Evolutionary conservation across 2,113 vertebrate species (phyloP), one percentile per base, ranked within the genome.

Genomic region (Gobiocypris rarus): DNA sequence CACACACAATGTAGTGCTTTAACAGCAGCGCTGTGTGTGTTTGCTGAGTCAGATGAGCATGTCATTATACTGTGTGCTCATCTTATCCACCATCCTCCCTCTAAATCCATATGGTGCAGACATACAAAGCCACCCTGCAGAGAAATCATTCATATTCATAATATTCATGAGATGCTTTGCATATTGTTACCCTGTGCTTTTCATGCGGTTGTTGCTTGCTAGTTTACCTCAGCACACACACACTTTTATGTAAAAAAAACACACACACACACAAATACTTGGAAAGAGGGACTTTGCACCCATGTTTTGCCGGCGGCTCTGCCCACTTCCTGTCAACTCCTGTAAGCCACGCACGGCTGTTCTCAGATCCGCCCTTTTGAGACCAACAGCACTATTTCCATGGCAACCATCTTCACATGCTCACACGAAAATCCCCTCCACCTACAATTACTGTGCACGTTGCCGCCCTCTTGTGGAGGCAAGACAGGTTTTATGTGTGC

Each of bases 321-420:
- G 1, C 41, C 61, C 48, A 45, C 67, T n/a, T 45, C 50, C 34
- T 38, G 73, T 71, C 26, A 52, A 24, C 19, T 52, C 41, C 26
- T 28, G 48, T 43, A 69, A 87, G 61, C 48, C 22, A 22, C 43
- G 34, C 4, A 1, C 58, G 69, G 31, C 67, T 26, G 28, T 70
- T 85, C 69, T 56, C 24, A 82, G 65, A 76, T 76, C 65, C 9
- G 28, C 67, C 69, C 26, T 28, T 56, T 50, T 38, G 28, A 56
- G 19, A n/a, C 48, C 14, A 0, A 31, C 83, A 22, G 80, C 75
- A 76, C 41, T 65, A 67, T 88, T 85, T 88, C 84, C 81, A 59
- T 80, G 84, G 75, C 59, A 85, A 88, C 86, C 69, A 52, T 50
- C 69, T 48, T 83, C 69, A 80, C 41, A 3, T 26, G 74, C 75